Evolutionary conservation across 2,797 vertebrate species (phyloP), one percentile per base, ranked within the genome.

Genomic region (Pangasius krempfi): DNA sequence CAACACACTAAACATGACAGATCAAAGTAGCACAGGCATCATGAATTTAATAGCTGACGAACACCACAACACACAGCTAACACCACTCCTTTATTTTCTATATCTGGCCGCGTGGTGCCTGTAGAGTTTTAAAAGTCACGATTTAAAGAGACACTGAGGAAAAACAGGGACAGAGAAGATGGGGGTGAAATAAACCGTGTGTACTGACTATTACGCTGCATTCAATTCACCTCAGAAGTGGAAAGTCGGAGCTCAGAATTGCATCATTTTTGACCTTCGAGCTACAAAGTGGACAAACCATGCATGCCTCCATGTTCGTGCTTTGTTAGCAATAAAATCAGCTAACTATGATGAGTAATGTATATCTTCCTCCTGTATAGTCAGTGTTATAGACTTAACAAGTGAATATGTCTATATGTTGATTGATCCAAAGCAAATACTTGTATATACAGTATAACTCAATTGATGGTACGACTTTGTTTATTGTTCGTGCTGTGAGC

Each of bases 1-100:
- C 84, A 73, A 58, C 70, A 81, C 54, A 86, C 64, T 86, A 86
- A 89, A 86, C 84, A 75, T 62, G 40, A 40, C 66, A 73, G 78
- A 82, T 89, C 52, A 86, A 81, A 81, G 88, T 68, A 70, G 33
- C 33, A 47, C 40, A 88, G 87, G 14, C 50, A 73, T 70, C 27
- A 30, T 54, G 82, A 40, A 80, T 89, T 81, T 89, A 80, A 72
- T 52, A 73, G 84, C 84, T 52, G 88, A 89, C 22, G 75, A 86
- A n/a, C n/a, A n/a, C n/a, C n/a, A n/a, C n/a, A n/a, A n/a, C n/a
- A n/a, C n/a, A n/a, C n/a, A n/a, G n/a, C n/a, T n/a, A 86, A 52
- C 52, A 86, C 37, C 25, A 16, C 44, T 66, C 30, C 58, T 86
- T 86, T 72, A 80, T 84, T 60, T 72, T 33, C 25, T 47, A 0